These are phyloP conservation scores for mouse (Mus musculus) DNA, from an alignment of 2,113 vertebrate genomes.

Conservation along the genomic window DNA sequence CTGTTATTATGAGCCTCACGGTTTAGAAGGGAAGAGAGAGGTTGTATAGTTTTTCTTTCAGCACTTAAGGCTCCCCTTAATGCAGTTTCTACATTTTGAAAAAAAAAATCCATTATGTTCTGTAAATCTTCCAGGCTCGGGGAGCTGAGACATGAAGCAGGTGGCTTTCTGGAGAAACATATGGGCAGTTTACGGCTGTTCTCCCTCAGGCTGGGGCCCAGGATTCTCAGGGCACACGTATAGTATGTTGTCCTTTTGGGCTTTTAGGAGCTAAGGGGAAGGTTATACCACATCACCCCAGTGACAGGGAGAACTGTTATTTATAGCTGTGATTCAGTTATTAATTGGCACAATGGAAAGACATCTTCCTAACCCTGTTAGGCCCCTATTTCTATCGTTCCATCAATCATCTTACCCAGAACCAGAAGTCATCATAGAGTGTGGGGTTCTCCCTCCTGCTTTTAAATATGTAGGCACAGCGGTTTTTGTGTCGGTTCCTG, in stretches of 20 bases:
- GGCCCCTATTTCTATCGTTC: not conserved
- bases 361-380: not conserved
- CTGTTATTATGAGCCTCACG: not conserved
- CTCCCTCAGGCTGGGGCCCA: not conserved
- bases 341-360: not conserved
- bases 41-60: not conserved
- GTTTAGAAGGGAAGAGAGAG: not conserved
- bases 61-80: not conserved
- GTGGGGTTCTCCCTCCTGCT: not conserved
- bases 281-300: not conserved
- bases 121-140: slow-evolving; percentile 3
- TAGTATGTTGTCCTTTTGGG: not conserved
- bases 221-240: not conserved
- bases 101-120: not conserved
- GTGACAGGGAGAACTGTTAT: not conserved
- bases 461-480: not conserved
- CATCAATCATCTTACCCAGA: not conserved
- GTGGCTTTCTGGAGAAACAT: slow-evolving; percentile 45
- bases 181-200: slow-evolving; percentile 22
- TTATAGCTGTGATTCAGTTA: not conserved
- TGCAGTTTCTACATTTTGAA: not conserved
- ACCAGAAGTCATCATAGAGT: not conserved
- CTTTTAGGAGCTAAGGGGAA: not conserved
- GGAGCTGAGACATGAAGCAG: slow-evolving; percentile 55
- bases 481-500: not conserved